Evolutionary conservation across 2,888 invertebrate species (phyloP).

Genomic region (Agonum fuliginosum): DNA sequence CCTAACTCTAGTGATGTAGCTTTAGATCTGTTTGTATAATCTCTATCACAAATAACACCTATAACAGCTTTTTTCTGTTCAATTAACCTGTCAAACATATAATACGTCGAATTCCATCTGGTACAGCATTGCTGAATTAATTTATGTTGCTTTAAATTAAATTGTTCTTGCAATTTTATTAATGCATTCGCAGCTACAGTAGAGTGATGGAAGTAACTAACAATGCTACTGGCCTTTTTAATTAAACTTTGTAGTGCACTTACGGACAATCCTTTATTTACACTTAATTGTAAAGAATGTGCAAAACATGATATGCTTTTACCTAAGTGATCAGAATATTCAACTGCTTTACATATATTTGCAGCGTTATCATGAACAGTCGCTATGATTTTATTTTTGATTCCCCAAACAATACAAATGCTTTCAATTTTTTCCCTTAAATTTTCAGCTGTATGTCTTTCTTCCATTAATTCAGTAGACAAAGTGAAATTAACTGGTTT

Average conservation of each 20-base stretch:
- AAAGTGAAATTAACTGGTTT: slow-evolving; percentile 34
- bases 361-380: too few species aligned
- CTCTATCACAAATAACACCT: too few species aligned
- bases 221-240: slow-evolving; percentile 47
- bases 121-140: slow-evolving; percentile 50
- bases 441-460: slow-evolving; percentile 48
- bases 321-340: not conserved
- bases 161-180: slow-evolving; percentile 31
- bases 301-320: slow-evolving; percentile 55
- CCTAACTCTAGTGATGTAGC: too few species aligned
- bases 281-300: too few species aligned
- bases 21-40: too few species aligned
- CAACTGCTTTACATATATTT: too few species aligned
- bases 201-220: slow-evolving; percentile 57
- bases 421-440: slow-evolving; percentile 9
- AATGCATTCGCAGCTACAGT: slow-evolving; percentile 50
- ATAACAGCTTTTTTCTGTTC: slow-evolving; percentile 50
- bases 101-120: too few species aligned
- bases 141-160: slow-evolving; percentile 40
- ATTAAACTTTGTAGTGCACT: not conserved
- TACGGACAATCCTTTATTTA: slow-evolving; percentile 58
- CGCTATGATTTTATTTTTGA: slow-evolving; percentile 34
- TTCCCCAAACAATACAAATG: slow-evolving; percentile 24
- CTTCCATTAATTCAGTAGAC: slow-evolving; percentile 29
- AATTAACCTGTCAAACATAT: slow-evolving; percentile 49